Evolutionary conservation across 2,113 vertebrate genomes (phyloP), one percentile per base, ranked within the genome.

Genomic region (Cyrtonyx montezumae): DNA sequence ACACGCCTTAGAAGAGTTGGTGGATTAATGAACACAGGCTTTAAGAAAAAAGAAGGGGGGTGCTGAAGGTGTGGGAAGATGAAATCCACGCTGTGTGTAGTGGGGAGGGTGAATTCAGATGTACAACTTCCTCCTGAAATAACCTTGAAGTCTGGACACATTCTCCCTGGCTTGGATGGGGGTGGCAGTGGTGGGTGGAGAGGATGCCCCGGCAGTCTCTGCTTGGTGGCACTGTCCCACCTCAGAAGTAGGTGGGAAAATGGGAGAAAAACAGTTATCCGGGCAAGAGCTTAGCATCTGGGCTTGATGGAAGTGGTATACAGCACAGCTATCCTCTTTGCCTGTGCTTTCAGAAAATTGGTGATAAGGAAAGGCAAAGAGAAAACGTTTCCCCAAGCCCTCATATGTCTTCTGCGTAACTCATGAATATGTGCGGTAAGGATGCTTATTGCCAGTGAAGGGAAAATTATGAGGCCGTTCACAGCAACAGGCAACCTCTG

Each of bases 11-110:
- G 76, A 58, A 94, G 79, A 20, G n/a, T 46, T 84, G 37, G 63
- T 75, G 63, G 73, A 66, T 86, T 92, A 95, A 81, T 62, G 70
- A 91, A 56, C 67, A 42, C 61, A 85, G 46, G 34, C 75, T 85
- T 91, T 34, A 51, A 46, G 94, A 84, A 55, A 55, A 75, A 90
- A 79, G 51, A 65, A 74, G 13, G 59, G 81, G 46, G 75, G 77
- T 0, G 3, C 62, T 42, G 83, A 67, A 49, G 36, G 37, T 28
- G 19, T 59, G 45, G 63, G 34, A 73, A 63, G 68, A 78, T 51
- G 4, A 73, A 92, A 79, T 89, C 68, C 48, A 40, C 49, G 12
- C 65, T 69, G 42, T 73, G 42, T 62, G 20, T 77, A 11, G 34
- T 1, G 1, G 62, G 25, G 28, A 80, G 42, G 82, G 59, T 37